phyloP scores from a whole-genome alignment of 64 coral and sea anemone species.

The Catalaphyllia jardinei region DNA sequence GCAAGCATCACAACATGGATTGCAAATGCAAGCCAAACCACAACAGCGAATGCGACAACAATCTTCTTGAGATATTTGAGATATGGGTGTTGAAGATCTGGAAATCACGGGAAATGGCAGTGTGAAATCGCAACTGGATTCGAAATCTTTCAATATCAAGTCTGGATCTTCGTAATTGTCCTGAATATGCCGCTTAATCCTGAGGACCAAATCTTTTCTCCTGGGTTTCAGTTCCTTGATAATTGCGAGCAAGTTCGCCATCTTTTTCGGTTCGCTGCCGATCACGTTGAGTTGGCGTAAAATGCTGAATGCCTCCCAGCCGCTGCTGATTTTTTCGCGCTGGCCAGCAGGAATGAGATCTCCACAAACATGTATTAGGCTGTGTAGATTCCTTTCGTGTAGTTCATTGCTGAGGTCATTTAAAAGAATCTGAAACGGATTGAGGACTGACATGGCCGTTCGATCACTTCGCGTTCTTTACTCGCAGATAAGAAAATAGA shows the following conservation, averaged over 20 bases:
- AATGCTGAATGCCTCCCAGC: slow-evolving; percentile 53
- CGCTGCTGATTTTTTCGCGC: slow-evolving; percentile 57
- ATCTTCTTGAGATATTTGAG: neutral
- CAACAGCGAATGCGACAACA: neutral
- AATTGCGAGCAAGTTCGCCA: slow-evolving; percentile 48
- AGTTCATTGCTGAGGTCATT: slow-evolving; percentile 78
- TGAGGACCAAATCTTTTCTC: slow-evolving; percentile 59
- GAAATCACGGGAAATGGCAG: neutral
- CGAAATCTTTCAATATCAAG: neutral
- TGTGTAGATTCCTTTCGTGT: slow-evolving; percentile 48
- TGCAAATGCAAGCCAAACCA: slow-evolving; percentile 16
- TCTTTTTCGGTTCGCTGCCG: slow-evolving; percentile 49
- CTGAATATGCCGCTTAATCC: slow-evolving; percentile 40
- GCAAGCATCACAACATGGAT: neutral
- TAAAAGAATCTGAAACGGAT: slow-evolving; percentile 63
- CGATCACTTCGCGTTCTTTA: neutral
- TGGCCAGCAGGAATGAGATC: slow-evolving; percentile 15
- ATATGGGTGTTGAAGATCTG: neutral
- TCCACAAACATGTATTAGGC: slow-evolving; percentile 58
- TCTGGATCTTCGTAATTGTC: slow-evolving; percentile 11
- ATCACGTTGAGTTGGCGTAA: slow-evolving; percentile 58
- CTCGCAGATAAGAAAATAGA: too few species aligned
- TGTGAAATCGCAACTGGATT: neutral
- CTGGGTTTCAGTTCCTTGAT: slow-evolving; percentile 46
- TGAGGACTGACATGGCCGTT: slow-evolving; percentile 3